A percentile compares a stretch with the other conserved stretches of the same genome.
These are phyloP conservation scores for Peromyscus eremicus DNA, from an alignment of 2,797 vertebrate species.

Conservation along the genomic window DNA sequence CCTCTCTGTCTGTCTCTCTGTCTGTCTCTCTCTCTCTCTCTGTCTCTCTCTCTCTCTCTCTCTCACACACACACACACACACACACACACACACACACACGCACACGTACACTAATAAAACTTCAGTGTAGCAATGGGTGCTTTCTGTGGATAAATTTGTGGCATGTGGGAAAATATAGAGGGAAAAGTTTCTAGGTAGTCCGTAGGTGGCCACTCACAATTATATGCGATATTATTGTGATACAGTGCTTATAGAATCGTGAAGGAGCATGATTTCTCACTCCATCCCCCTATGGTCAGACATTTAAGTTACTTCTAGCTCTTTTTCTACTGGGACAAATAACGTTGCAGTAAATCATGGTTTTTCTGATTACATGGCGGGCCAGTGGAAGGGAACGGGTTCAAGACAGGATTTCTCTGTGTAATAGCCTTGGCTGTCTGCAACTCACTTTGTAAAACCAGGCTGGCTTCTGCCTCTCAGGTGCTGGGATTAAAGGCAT, in stretches of 20 bases:
- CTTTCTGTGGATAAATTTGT: slow-evolving; percentile 18
- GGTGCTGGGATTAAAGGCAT: neutral
- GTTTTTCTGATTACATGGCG: neutral
- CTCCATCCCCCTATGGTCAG: neutral
- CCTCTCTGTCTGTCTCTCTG: neutral
- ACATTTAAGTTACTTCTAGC: neutral
- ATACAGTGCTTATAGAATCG: neutral
- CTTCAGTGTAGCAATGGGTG: neutral
- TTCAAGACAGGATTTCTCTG: neutral
- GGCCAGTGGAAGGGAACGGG: no score
- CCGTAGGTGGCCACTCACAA: neutral
- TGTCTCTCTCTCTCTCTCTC: neutral
- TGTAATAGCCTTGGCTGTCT: neutral
- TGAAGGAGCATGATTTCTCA: neutral
- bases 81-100: neutral
- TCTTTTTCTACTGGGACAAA: neutral
- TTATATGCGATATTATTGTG: neutral
- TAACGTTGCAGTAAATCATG: neutral
- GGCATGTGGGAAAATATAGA: neutral
- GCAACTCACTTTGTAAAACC: neutral
- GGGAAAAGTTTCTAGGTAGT: neutral
- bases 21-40: neutral
- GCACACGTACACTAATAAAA: neutral
- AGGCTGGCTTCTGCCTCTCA: neutral
- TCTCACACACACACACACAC: no score